A percentile compares a stretch with the other conserved stretches of the same genome.
These are phyloP conservation scores for Halichoerus grypus DNA, from an alignment of 2,113 vertebrate genomes.

Conservation along the genomic window DNA sequence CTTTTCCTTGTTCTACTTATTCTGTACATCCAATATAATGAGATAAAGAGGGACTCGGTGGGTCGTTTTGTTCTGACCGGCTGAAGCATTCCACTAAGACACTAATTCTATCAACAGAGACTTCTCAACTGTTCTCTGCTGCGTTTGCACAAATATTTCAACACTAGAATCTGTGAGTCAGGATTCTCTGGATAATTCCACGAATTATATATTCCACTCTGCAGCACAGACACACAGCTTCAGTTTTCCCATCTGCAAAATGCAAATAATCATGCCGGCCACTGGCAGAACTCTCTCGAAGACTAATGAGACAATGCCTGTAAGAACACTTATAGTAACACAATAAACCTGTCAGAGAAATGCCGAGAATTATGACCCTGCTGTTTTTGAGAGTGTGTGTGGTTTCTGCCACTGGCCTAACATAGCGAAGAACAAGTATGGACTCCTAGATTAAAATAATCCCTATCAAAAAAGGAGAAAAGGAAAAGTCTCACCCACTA, in stretches of 20 bases:
- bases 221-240: slow-evolving; percentile 55
- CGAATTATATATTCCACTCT: background rate
- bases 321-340: slow-evolving; percentile 41
- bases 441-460: slow-evolving; percentile 68
- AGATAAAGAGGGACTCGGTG: background rate
- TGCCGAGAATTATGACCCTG: slow-evolving; percentile 54
- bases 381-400: slow-evolving; percentile 56
- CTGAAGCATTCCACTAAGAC: background rate
- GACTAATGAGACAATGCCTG: slow-evolving; percentile 43
- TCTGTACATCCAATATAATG: background rate
- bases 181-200: background rate
- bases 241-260: slow-evolving; percentile 80
- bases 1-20: background rate
- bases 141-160: background rate
- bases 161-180: background rate
- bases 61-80: background rate
- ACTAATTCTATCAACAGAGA: background rate
- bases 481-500: slow-evolving; percentile 28
- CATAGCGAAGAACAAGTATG: slow-evolving; percentile 58
- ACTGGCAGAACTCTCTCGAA: background rate
- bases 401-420: slow-evolving; percentile 62
- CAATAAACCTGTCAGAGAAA: slow-evolving; percentile 67
- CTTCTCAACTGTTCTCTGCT: background rate
- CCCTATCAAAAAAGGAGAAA: slow-evolving; percentile 10
- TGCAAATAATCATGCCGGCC: slow-evolving; percentile 2